phyloP scores from a whole-genome alignment of 2,113 vertebrate genomes.

The Hylia prasina region DNA sequence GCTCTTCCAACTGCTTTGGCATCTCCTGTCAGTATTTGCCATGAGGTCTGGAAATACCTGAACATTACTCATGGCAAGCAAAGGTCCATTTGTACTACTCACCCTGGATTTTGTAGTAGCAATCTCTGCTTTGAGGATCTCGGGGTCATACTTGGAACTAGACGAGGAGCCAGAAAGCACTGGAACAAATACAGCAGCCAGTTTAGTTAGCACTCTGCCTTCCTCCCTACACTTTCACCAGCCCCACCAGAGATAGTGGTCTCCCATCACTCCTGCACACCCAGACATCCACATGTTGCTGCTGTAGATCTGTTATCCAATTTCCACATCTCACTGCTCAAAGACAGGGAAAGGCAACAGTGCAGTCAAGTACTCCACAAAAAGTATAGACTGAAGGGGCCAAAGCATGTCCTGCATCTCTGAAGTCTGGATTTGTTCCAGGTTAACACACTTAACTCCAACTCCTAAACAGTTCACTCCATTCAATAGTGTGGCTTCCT shows the following conservation, averaged over 20 bases:
- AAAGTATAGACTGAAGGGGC: neutral
- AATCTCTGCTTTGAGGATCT: constrained; percentile 98
- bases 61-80: neutral
- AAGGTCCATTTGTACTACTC: constrained; percentile 35
- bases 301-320: neutral
- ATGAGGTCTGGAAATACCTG: neutral
- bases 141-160: constrained; percentile 96
- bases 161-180: constrained; percentile 93
- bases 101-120: constrained; percentile 96
- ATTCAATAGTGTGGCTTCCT: neutral
- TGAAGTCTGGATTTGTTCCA: neutral
- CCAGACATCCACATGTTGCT: neutral
- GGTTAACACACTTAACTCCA: neutral
- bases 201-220: neutral
- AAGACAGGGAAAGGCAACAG: neutral
- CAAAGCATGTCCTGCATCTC: neutral
- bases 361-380: neutral
- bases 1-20: neutral
- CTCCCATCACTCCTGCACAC: neutral
- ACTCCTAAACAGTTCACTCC: neutral
- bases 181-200: constrained; percentile 60
- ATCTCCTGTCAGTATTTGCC: neutral
- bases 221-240: neutral
- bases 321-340: neutral
- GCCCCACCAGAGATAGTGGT: neutral